Evolutionary conservation across 2,113 vertebrate genomes (phyloP), one percentile per base, ranked within the genome.

Genomic region (Capreolus pygargus): DNA sequence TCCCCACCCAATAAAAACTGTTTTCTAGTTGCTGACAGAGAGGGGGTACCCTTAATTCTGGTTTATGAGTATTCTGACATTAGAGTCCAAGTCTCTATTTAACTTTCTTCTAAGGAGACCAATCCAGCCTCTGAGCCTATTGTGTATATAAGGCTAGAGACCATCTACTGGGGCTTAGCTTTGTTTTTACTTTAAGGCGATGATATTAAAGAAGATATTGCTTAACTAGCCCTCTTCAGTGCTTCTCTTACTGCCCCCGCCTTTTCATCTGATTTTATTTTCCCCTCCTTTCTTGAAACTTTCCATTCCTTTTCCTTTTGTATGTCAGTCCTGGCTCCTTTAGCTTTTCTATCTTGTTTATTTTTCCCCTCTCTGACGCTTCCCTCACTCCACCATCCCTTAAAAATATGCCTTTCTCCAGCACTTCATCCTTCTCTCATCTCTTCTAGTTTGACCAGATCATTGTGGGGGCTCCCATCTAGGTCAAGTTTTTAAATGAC

Each of bases 281-380:
- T 2, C 47, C 12, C 28, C 27, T n/a, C 30, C 3, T 54, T 89
- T 30, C 52, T 33, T 3, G 43, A n/a, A 52, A 14, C 2, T 16
- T 21, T 27, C 52, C 28, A 16, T 61, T 52, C 25, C 33, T 39
- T 78, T 58, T 50, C 55, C 15, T 86, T 39, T 39, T 76, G 52
- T 36, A 39, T 6, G 4, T 28, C 52, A 27, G n/a, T 43, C 1
- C 39, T 45, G 15, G 7, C 30, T 23, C 39, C 4, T 52, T 50
- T 4, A 6, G 6, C 39, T 67, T 9, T 52, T 57, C 13, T 27
- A 19, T 74, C 14, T 45, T 28, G 4, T 19, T 58, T n/a, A 60
- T 3, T 27, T 11, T 15, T 19, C 7, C 58, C 27, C 23, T 30
- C 1, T 81, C 67, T 9, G 70, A 14, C 0, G 0, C 16, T 5